Evolutionary conservation across 1,140 invertebrate species (phyloP).

Genomic region (Danaus plexippus): DNA sequence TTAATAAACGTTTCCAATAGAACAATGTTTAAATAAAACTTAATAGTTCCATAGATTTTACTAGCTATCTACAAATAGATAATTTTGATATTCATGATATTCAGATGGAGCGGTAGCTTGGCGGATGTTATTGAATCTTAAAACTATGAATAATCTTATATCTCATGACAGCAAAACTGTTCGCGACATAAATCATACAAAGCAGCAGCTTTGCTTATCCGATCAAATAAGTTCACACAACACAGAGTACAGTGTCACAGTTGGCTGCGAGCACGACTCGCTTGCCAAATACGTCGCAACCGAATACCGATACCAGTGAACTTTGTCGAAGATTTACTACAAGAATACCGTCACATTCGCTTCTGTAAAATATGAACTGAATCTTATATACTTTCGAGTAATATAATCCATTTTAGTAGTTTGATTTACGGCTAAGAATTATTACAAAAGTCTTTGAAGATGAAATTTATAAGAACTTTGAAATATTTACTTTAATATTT

Average conservation of each 20-base stretch:
- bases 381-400: too few relatives aligned
- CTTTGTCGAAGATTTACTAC: constrained; percentile 40
- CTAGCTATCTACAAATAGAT: too few relatives aligned
- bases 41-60: too few relatives aligned
- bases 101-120: constrained; percentile 11
- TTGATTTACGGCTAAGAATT: too few relatives aligned
- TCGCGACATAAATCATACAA: constrained; percentile 21
- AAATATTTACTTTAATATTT: too few relatives aligned
- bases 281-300: constrained; percentile 63
- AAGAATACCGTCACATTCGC: constrained; percentile 18
- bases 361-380: constrained; percentile 3
- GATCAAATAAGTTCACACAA: constrained; percentile 37
- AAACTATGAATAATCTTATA: too few relatives aligned
- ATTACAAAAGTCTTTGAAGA: too few relatives aligned
- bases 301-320: constrained; percentile 32
- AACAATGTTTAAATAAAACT: too few relatives aligned
- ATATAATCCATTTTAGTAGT: too few relatives aligned
- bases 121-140: constrained; percentile 8
- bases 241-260: constrained; percentile 49
- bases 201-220: constrained; percentile 36
- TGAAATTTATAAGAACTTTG: too few relatives aligned
- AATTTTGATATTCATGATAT: not conserved
- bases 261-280: constrained; percentile 39
- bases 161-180: too few relatives aligned
- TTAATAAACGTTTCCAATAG: too few relatives aligned